Conservation (phyloP, 2,113 vertebrate species). For the Sebastes fasciatus region DNA sequence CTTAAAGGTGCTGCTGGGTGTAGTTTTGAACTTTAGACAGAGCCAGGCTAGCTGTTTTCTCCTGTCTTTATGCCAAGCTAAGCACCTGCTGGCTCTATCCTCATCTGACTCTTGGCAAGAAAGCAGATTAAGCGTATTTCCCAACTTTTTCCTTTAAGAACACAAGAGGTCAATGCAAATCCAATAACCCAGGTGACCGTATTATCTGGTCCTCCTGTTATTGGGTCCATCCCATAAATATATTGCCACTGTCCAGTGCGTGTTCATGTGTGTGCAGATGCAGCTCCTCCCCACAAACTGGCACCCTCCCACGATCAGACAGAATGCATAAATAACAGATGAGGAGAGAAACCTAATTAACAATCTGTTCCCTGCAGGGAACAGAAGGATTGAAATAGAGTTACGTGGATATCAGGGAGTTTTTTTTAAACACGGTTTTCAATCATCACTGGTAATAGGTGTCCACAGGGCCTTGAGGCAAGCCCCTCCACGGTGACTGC, state of each 20-base stretch:
- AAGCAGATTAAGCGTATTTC: background rate
- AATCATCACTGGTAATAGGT: conserved; percentile 48
- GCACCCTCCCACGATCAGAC: conserved; percentile 63
- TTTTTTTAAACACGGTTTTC: conserved; percentile 43
- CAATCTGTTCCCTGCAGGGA: conserved; percentile 55
- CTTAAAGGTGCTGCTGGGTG: background rate
- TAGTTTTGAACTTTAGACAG: no score
- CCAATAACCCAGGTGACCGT: conserved; percentile 4
- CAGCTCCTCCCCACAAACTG: conserved; percentile 44
- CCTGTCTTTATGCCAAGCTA: background rate
- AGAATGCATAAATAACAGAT: conserved; percentile 79
- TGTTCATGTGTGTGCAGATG: conserved; percentile 35
- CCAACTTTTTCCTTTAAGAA: background rate
- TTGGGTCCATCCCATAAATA: background rate
- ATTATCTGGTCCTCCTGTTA: background rate
- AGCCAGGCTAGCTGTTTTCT: background rate
- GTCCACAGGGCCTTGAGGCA: conserved; percentile 16
- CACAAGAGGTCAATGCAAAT: conserved; percentile 13
- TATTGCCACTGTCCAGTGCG: background rate
- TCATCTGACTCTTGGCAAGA: background rate
- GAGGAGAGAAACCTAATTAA: conserved; percentile 68
- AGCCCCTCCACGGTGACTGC: conserved; percentile 31
- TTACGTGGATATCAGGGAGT: conserved; percentile 15
- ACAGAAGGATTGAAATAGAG: conserved; percentile 43
- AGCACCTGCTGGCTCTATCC: background rate